Evolutionary conservation across 2,888 invertebrate species (phyloP).

Genomic region (Scaptodrosophila latifasciaeformis): DNA sequence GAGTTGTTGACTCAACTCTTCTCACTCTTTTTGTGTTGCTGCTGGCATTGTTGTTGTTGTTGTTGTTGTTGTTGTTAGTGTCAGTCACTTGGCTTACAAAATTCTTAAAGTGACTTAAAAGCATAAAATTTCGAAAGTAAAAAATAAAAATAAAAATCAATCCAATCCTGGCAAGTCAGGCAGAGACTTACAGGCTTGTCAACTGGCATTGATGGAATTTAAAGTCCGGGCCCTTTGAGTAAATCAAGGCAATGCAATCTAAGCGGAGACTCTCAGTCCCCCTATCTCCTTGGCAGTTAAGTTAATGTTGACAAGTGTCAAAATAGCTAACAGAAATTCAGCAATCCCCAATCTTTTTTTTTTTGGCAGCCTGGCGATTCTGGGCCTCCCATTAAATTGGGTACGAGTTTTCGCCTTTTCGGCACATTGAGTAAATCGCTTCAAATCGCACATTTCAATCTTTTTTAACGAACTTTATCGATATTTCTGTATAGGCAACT

Average conservation of each 20-base stretch:
- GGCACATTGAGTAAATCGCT: conserved; percentile 52
- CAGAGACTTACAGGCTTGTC: conserved; percentile 39
- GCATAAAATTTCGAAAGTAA: conserved; percentile 44
- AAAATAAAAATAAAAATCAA: conserved; percentile 16
- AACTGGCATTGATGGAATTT: conserved; percentile 48
- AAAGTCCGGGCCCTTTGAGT: conserved; percentile 35
- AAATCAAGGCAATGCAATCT: too few species aligned
- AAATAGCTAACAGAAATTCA: conserved; percentile 34
- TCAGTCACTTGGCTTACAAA: conserved; percentile 50
- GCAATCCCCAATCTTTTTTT: too few species aligned
- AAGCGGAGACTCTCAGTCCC: too few species aligned
- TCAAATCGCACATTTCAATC: conserved; percentile 62
- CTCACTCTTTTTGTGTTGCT: conserved; percentile 9
- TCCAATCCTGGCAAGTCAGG: conserved; percentile 8
- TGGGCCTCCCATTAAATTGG: background rate
- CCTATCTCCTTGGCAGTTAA: too few species aligned
- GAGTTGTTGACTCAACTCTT: background rate
- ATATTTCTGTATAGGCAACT: conserved; percentile 63
- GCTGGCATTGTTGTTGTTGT: conserved; percentile 32
- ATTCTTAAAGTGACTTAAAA: conserved; percentile 64
- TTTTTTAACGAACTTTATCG: conserved; percentile 66
- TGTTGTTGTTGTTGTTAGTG: conserved; percentile 38
- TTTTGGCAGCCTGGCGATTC: background rate
- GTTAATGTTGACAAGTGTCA: conserved; percentile 67
- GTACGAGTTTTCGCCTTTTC: conserved; percentile 25